A percentile compares a stretch with the other conserved stretches of the same genome.
phyloP scores from a whole-genome alignment of 1,140 invertebrate species.

The Trachymyrmex cornetzi region DNA sequence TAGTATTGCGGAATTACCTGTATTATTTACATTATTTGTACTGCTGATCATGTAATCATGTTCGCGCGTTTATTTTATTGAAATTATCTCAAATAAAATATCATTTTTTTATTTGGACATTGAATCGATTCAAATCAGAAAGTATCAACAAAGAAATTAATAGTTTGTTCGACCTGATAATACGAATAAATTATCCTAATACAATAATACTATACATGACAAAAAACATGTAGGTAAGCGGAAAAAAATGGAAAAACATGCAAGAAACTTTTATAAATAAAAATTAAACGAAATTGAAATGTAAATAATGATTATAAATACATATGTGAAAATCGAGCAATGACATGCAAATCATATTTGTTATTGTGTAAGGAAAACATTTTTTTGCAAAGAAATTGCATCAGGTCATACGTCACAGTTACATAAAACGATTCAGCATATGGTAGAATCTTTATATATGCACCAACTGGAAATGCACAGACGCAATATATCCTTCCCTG shows the following conservation, averaged over 20 bases:
- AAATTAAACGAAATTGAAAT: background rate
- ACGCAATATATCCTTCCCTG: conserved; percentile 34
- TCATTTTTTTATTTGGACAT: background rate
- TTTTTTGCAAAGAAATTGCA: background rate
- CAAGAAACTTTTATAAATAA: background rate
- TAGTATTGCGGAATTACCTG: conserved; percentile 35
- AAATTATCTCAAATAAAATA: background rate
- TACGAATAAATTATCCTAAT: background rate
- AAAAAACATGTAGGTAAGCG: too few relatives aligned
- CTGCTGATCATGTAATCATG: conserved; percentile 23
- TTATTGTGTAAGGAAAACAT: background rate
- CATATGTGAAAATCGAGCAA: background rate
- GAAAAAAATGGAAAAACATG: background rate
- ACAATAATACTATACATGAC: background rate
- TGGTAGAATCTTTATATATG: conserved; percentile 24
- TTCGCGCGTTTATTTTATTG: background rate
- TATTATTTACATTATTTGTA: background rate
- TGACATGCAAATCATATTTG: background rate
- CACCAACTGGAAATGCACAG: conserved; percentile 5
- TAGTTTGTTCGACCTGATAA: background rate
- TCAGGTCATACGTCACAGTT: conserved; percentile 14
- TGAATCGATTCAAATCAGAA: background rate
- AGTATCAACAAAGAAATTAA: background rate
- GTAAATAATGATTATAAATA: background rate
- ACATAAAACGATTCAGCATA: conserved; percentile 43